These are phyloP conservation scores for Vulpes ferrilata DNA, from an alignment of 2,113 vertebrate species.

Conservation along the genomic window DNA sequence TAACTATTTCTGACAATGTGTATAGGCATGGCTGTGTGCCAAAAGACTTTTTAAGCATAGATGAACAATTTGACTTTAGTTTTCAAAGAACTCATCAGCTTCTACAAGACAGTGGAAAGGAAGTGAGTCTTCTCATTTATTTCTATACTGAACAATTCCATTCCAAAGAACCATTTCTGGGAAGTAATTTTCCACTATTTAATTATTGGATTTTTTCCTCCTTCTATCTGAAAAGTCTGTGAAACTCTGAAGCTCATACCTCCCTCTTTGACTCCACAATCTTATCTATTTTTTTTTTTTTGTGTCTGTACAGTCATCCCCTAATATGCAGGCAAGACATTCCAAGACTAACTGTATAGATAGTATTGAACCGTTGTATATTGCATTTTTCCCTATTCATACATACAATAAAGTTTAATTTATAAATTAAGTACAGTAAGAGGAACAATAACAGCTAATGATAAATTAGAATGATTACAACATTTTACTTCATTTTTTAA, in stretches of 20 bases:
- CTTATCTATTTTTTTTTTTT: background rate
- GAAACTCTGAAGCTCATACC: background rate
- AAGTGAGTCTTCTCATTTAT: background rate
- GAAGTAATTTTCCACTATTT: background rate
- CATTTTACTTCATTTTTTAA: background rate
- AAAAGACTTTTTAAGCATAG: background rate
- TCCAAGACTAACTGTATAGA: background rate
- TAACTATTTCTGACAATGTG: background rate
- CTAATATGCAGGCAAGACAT: background rate
- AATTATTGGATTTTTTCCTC: background rate
- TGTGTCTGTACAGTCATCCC: background rate
- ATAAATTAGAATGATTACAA: background rate
- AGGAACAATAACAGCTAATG: background rate
- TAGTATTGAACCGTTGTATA: background rate
- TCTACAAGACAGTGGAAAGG: constrained; percentile 22
- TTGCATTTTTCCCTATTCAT: background rate
- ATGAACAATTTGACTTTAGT: background rate
- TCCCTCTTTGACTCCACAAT: background rate
- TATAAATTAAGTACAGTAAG: background rate
- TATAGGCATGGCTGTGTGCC: background rate
- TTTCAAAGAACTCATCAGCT: constrained; percentile 54
- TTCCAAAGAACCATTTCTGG: constrained; percentile 13
- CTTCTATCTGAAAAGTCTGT: constrained; percentile 8
- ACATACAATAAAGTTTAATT: background rate
- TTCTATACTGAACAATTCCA: background rate